Base-by-base conservation (phyloP, 2,888 invertebrate genomes). In the Biston stratarius region DNA sequence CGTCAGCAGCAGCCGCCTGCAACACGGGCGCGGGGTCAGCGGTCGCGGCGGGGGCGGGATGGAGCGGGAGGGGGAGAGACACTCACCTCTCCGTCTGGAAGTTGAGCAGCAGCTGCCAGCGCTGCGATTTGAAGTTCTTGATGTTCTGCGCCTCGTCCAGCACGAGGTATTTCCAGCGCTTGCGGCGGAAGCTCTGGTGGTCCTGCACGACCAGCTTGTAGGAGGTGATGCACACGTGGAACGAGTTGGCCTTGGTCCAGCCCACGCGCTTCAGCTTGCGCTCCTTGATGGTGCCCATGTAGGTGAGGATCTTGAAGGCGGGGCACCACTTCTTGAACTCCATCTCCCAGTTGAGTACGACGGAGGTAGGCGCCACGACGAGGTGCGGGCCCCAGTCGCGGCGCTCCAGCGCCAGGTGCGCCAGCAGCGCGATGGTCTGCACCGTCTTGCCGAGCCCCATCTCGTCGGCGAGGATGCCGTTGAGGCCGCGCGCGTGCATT, bases 311-410 rank as follows among this genome's bases (percentile, higher is more conserved):
- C 95, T 99, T 99, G 89, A 99, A 99, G 60, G 98, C 98, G 0
- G 99, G 99, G 90, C 99, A 99, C 99, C 99, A 99, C 90, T 99
- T 99, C 91, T 99, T 99, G 85, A 99, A 97, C 92, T 99, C 99
- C 98, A 99, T 98, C 94, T 99, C 99, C 99, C 99, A 99, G 94
- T 99, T 99, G 71, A 99, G 95, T 97, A 99, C 99, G 59, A 99
- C 99, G 75, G 99, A 99, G 14, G 99, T 99, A 68, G 99, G 99
- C 75, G 99, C 99, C 72, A 99, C 97, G 76, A 99, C 99, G 34
- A 99, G 95, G 95, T 99, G 99, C 62, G 99, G 99, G 42, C 99
- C 99, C 99, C 99, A 99, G 85, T 98, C 97, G 75, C 95, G 95
- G 83, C 96, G 96, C 82, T 98, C 98, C 80, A 98, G 97, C 33